phyloP scores from a whole-genome alignment of 2,797 vertebrate species.

The Epinephelus malabaricus region DNA sequence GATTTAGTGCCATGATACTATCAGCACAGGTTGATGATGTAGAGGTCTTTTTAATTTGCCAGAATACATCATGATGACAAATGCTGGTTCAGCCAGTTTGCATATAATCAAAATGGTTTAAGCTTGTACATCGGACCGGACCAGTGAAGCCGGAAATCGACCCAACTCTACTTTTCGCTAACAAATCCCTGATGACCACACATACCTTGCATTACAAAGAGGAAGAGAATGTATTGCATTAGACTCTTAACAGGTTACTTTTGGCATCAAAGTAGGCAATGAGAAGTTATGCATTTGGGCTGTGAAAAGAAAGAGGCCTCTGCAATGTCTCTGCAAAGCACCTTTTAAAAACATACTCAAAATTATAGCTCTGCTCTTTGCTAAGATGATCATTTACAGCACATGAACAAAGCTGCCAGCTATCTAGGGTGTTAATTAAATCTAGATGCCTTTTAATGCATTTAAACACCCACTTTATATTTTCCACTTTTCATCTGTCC shows the following conservation, averaged over 20 bases:
- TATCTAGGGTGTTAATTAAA: constrained; percentile 87
- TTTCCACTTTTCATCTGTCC: constrained; percentile 82
- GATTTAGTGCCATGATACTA: no score
- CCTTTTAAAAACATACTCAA: constrained; percentile 81
- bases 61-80: no score
- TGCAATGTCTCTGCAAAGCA: constrained; percentile 70
- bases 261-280: constrained; percentile 73
- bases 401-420: constrained; percentile 82
- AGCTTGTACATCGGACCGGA: no score
- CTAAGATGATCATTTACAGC: constrained; percentile 86
- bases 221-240: constrained; percentile 27
- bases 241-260: constrained; percentile 61
- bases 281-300: constrained; percentile 70
- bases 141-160: no score
- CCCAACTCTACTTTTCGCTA: neutral
- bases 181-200: constrained; percentile 27
- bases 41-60: no score
- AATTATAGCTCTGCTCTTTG: constrained; percentile 79
- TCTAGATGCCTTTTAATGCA: constrained; percentile 86
- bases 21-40: no score
- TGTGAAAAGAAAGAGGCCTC: constrained; percentile 66
- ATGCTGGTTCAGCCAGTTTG: no score
- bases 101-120: no score
- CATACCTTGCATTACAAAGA: constrained; percentile 43
- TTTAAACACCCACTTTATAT: constrained; percentile 88